Conservation (phyloP, 2,888 invertebrate species). For the Physocephala rufipes region DNA sequence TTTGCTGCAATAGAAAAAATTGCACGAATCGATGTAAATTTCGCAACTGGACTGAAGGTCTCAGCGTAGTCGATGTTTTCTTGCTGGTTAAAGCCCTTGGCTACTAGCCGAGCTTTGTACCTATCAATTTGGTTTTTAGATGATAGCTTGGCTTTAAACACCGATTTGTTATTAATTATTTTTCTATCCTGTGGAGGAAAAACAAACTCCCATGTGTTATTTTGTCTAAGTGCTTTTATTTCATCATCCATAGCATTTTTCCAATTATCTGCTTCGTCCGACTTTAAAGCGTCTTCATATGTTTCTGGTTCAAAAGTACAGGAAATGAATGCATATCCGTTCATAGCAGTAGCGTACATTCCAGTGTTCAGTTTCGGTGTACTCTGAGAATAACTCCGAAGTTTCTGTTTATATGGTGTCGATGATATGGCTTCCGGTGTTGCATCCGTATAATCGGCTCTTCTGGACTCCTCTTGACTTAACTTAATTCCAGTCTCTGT, state of each 20-base stretch:
- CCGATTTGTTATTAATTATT: not conserved
- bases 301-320: too few relatives aligned
- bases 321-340: not conserved
- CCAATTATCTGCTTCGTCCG: too few relatives aligned
- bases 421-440: not conserved
- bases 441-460: not conserved
- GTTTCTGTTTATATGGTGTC: constrained; percentile 1
- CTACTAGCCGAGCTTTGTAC: not conserved
- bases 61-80: not conserved
- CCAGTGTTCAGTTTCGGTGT: not conserved
- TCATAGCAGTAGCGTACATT: not conserved
- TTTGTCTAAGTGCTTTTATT: too few relatives aligned
- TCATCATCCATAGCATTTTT: too few relatives aligned
- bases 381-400: not conserved
- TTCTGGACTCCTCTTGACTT: not conserved
- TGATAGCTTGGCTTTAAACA: not conserved
- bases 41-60: not conserved
- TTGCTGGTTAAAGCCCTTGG: not conserved
- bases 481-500: not conserved
- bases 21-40: not conserved
- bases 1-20: not conserved
- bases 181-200: not conserved
- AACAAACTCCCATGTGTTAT: too few relatives aligned
- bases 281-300: too few relatives aligned
- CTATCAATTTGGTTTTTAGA: not conserved